Percentiles rank a stretch among this genome's conserved stretches.
Evolutionary conservation across 2,888 invertebrate genomes (phyloP).

Genomic region (Pterostichus niger): DNA sequence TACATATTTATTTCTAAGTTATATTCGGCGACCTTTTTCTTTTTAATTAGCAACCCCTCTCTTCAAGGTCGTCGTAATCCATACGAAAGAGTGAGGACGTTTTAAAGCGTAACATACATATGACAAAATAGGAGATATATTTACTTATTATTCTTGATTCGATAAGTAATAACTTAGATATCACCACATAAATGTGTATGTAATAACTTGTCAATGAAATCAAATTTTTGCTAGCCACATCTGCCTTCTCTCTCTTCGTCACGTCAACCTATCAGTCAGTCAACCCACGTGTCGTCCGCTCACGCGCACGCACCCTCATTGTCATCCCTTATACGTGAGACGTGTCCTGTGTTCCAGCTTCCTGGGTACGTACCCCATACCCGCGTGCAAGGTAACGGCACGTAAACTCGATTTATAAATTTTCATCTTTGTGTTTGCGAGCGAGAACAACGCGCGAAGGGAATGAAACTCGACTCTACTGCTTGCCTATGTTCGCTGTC

Average conservation of each 20-base stretch:
- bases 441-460: background rate
- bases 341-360: conserved; percentile 5
- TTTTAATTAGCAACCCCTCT: no score
- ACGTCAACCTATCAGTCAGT: background rate
- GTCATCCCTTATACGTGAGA: background rate
- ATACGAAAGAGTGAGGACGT: no score
- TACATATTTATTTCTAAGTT: no score
- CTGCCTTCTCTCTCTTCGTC: background rate
- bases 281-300: background rate
- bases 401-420: conserved; percentile 52
- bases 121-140: no score
- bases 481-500: background rate
- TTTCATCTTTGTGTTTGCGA: conserved; percentile 44
- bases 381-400: conserved; percentile 4
- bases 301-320: conserved; percentile 10
- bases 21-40: no score
- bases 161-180: no score
- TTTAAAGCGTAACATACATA: no score
- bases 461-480: background rate
- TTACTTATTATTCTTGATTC: no score
- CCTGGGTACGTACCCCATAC: background rate
- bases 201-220: conserved; percentile 14
- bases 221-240: conserved; percentile 19
- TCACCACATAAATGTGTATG: no score
- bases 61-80: no score